Percentiles rank a stretch among this genome's conserved stretches.
Evolutionary conservation across 2,113 vertebrate species (phyloP).

Genomic region (Sapayoa aenigma): DNA sequence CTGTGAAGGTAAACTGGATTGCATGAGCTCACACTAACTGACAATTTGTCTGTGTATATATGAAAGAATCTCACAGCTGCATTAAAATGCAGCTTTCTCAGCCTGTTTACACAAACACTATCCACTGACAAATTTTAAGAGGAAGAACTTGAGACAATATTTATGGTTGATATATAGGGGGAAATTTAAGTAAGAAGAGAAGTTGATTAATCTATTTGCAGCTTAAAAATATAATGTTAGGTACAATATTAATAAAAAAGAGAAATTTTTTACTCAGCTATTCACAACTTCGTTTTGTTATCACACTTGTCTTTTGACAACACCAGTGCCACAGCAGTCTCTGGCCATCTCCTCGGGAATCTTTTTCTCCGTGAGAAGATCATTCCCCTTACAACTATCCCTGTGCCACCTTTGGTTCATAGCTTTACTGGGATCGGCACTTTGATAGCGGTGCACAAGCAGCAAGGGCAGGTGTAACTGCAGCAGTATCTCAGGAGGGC

Average conservation of each 20-base stretch:
- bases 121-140: background rate
- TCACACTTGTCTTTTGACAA: background rate
- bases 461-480: background rate
- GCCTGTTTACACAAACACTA: background rate
- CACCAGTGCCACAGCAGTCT: background rate
- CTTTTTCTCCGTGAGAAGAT: background rate
- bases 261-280: background rate
- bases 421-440: background rate
- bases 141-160: background rate
- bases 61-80: background rate
- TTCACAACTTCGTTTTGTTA: background rate
- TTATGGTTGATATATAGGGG: background rate
- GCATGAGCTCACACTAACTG: background rate
- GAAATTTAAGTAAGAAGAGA: background rate
- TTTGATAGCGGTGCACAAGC: fast-evolving
- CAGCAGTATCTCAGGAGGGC: background rate
- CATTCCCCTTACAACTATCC: too few relatives aligned
- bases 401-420: background rate
- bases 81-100: background rate
- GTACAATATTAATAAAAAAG: background rate
- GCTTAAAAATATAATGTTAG: background rate
- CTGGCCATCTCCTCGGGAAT: background rate
- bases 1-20: background rate
- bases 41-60: background rate
- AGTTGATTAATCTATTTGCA: background rate